phyloP scores from a whole-genome alignment of 2,888 invertebrate genomes.

The Agonum fuliginosum region DNA sequence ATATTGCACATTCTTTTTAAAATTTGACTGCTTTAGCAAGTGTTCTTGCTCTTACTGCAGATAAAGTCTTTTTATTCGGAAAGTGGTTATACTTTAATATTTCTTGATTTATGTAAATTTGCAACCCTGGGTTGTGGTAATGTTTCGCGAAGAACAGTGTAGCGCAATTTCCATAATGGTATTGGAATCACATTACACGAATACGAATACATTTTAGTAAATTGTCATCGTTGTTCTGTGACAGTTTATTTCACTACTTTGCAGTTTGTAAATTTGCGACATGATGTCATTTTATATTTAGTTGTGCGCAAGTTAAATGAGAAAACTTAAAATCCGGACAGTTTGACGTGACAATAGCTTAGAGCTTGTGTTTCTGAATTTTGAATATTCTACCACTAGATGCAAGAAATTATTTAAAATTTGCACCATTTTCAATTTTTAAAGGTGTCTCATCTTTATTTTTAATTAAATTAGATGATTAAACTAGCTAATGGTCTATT shows the following conservation, averaged over 20 bases:
- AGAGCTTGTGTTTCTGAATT: too few relatives aligned
- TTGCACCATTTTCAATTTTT: too few relatives aligned
- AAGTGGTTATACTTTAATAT: not conserved
- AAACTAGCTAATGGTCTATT: too few relatives aligned
- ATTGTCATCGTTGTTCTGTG: not conserved
- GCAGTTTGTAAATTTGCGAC: not conserved
- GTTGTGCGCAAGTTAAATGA: not conserved
- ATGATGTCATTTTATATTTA: not conserved
- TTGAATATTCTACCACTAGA: too few relatives aligned
- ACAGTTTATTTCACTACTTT: not conserved
- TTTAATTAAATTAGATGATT: too few relatives aligned
- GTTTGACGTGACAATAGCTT: too few relatives aligned
- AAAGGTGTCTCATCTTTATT: too few relatives aligned
- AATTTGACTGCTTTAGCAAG: too few relatives aligned
- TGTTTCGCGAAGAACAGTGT: not conserved
- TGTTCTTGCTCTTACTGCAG: not conserved
- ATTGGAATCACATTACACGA: not conserved
- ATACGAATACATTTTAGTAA: constrained; percentile 3
- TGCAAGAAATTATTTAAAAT: too few relatives aligned
- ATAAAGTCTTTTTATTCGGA: not conserved
- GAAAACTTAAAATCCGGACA: too few relatives aligned
- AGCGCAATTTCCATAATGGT: constrained; percentile 8
- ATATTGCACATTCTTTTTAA: too few relatives aligned
- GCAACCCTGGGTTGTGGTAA: too few relatives aligned
- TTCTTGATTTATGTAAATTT: constrained; percentile 5